phyloP scores from a whole-genome alignment of 2,888 invertebrate species.

The Rhogogaster chlorosoma region DNA sequence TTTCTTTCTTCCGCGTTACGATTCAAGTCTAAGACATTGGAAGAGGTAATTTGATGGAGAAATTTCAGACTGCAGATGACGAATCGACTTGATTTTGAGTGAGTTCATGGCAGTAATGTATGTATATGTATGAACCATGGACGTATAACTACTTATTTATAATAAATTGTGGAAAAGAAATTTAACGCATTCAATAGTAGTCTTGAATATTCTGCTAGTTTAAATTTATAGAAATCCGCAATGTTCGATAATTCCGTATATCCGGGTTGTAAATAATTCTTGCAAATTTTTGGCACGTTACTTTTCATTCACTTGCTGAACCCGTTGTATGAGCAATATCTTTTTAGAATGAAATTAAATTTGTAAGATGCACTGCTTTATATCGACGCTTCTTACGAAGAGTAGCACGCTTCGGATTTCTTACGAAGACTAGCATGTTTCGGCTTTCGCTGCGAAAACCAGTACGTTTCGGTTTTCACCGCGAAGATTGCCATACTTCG shows the following conservation, averaged over 20 bases:
- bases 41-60: background rate
- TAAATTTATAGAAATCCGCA: background rate
- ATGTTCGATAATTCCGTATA: background rate
- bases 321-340: background rate
- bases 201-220: background rate
- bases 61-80: background rate
- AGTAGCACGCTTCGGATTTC: too few relatives aligned
- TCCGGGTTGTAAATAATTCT: constrained; percentile 10
- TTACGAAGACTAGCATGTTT: too few relatives aligned
- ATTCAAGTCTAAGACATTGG: background rate
- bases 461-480: too few relatives aligned
- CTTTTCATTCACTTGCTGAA: background rate
- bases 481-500: too few relatives aligned
- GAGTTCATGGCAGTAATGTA: background rate
- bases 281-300: background rate
- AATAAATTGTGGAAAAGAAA: background rate
- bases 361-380: background rate
- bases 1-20: too few relatives aligned
- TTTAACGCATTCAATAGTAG: background rate
- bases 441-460: too few relatives aligned
- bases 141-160: background rate
- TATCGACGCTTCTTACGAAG: too few relatives aligned
- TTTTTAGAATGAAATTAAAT: background rate
- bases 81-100: background rate
- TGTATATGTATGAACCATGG: background rate